Evolutionary conservation across 2,888 invertebrate species (phyloP).

Genomic region (Macrophya annulata): DNA sequence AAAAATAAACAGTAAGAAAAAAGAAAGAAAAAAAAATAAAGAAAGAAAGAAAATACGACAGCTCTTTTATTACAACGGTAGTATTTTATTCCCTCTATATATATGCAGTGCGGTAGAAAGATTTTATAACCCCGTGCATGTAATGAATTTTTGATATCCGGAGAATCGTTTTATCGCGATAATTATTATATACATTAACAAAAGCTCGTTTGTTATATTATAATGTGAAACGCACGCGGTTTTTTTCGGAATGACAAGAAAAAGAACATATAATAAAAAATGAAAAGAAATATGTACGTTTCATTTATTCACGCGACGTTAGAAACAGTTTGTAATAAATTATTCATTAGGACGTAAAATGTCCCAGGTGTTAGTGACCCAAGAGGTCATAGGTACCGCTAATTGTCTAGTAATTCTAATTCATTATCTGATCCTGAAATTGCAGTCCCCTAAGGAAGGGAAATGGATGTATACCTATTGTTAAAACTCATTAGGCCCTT

Average conservation of each 20-base stretch:
- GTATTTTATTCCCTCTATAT: not conserved
- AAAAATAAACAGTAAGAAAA: too few species aligned
- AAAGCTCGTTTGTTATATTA: not conserved
- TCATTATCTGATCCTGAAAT: constrained; percentile 45
- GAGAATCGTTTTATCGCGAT: not conserved
- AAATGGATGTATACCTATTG: constrained; percentile 41
- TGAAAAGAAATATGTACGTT: not conserved
- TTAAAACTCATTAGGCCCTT: constrained; percentile 45
- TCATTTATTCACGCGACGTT: not conserved
- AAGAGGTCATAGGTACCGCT: constrained; percentile 20
- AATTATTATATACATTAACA: not conserved
- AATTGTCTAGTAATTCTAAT: constrained; percentile 46
- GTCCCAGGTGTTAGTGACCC: constrained; percentile 36
- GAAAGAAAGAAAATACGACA: not conserved
- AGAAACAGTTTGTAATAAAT: not conserved
- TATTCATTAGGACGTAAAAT: not conserved
- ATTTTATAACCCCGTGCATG: not conserved
- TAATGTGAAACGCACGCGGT: not conserved
- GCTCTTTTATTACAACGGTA: not conserved
- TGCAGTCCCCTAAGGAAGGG: constrained; percentile 20
- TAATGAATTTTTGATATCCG: not conserved
- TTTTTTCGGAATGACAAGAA: not conserved
- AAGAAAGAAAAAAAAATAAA: not conserved
- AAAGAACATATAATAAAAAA: not conserved
- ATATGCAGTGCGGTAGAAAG: not conserved